These are phyloP conservation scores for Anthopleura xanthogrammica DNA, from an alignment of 92 coral and sea anemone genomes.

Conservation along the genomic window DNA sequence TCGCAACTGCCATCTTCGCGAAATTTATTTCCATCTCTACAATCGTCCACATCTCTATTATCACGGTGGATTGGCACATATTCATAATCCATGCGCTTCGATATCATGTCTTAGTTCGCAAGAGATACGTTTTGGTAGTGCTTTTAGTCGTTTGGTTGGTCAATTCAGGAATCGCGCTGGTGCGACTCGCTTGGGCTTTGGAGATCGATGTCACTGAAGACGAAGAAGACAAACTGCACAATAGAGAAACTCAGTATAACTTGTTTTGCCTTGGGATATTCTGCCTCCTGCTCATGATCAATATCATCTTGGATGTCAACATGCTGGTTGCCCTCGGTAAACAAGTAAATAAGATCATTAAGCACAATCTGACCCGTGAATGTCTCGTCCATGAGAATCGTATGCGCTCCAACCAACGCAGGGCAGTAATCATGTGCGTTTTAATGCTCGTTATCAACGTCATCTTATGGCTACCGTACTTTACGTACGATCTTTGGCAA, in stretches of 20 bases:
- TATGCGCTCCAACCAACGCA: slow-evolving; percentile 26
- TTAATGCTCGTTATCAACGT: slow-evolving; percentile 33
- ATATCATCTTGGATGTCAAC: slow-evolving; percentile 28
- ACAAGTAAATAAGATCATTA: slow-evolving; percentile 34
- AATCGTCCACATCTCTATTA: slow-evolving; percentile 36
- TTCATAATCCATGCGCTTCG: slow-evolving; percentile 39
- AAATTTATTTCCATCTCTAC: slow-evolving; percentile 42
- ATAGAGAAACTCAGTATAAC: slow-evolving; percentile 18
- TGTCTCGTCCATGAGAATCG: slow-evolving; percentile 39
- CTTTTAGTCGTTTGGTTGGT: slow-evolving; percentile 15
- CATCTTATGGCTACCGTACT: slow-evolving; percentile 38
- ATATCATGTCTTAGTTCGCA: slow-evolving; percentile 36
- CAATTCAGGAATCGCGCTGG: slow-evolving; percentile 21
- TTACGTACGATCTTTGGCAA: slow-evolving; percentile 38
- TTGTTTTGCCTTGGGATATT: slow-evolving; percentile 27
- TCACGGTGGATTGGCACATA: slow-evolving; percentile 37
- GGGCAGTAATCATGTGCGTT: slow-evolving; percentile 40
- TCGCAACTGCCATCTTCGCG: slow-evolving; percentile 22
- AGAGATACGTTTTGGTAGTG: slow-evolving; percentile 11
- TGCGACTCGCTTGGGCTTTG: slow-evolving; percentile 33
- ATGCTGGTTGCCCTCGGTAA: slow-evolving; percentile 29
- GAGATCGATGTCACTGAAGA: slow-evolving; percentile 25
- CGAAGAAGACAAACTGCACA: slow-evolving; percentile 20
- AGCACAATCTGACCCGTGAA: slow-evolving; percentile 36
- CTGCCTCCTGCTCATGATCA: slow-evolving; percentile 14